Evolutionary conservation across 2,888 invertebrate genomes (phyloP).

Genomic region (Emesis russula): DNA sequence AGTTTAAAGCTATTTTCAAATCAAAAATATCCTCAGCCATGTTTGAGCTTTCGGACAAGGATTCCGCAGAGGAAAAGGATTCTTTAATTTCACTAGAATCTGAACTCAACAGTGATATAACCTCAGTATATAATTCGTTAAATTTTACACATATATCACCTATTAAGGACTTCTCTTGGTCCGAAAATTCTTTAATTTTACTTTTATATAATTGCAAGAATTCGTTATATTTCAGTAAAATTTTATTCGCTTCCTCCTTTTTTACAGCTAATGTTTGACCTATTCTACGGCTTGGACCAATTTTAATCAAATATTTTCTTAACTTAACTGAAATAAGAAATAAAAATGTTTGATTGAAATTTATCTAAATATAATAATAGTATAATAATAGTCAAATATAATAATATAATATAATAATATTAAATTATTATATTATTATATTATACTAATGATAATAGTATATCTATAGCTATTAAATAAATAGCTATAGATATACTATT

Average conservation of each 20-base stretch:
- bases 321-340: no score
- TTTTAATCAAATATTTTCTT: conserved; percentile 25
- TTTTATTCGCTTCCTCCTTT: not conserved
- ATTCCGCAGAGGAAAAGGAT: not conserved
- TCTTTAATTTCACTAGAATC: not conserved
- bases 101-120: not conserved
- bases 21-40: not conserved
- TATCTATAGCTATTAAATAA: no score
- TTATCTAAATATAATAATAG: no score
- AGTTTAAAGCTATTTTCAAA: no score
- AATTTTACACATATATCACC: not conserved
- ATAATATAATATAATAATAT: no score
- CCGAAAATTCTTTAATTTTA: not conserved
- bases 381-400: no score
- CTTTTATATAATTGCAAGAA: conserved; percentile 2
- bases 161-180: not conserved
- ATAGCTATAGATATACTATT: no score
- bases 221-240: conserved; percentile 9
- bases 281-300: not conserved
- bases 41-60: not conserved
- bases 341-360: no score
- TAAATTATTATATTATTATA: no score
- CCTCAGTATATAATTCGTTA: not conserved
- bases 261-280: conserved; percentile 2
- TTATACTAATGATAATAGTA: no score